phyloP scores from a whole-genome alignment of 1,140 invertebrate species.

The Penaeus chinensis region DNA sequence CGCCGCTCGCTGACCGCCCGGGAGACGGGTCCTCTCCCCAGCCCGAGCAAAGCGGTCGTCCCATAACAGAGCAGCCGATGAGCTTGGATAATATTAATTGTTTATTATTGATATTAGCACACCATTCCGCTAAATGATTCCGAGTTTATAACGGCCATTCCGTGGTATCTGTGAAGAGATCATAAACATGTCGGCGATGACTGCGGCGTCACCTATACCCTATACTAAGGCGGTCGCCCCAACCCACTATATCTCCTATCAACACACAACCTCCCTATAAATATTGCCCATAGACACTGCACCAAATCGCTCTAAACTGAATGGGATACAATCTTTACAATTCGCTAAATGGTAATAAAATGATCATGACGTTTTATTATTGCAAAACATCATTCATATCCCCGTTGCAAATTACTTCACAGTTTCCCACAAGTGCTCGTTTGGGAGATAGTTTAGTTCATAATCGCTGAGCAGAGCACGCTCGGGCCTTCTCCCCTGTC shows the following conservation, averaged over 20 bases:
- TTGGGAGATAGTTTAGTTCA: not conserved
- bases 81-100: slow-evolving; percentile 30
- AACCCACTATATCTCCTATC: not conserved
- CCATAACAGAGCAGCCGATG: slow-evolving; percentile 11
- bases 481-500: no score
- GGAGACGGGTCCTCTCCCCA: not conserved
- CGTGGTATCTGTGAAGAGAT: no score
- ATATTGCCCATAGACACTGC: slow-evolving; percentile 39
- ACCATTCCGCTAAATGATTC: slow-evolving; percentile 38
- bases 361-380: slow-evolving; percentile 31
- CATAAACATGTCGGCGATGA: not conserved
- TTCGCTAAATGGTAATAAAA: slow-evolving; percentile 53
- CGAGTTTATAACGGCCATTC: not conserved
- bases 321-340: slow-evolving; percentile 46
- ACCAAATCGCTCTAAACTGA: slow-evolving; percentile 23
- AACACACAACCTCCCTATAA: slow-evolving; percentile 27
- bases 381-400: slow-evolving; percentile 18
- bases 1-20: slow-evolving; percentile 28
- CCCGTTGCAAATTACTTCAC: slow-evolving; percentile 29
- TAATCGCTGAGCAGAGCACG: no score
- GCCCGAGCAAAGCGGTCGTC: not conserved
- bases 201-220: not conserved
- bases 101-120: slow-evolving; percentile 47
- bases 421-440: slow-evolving; percentile 33
- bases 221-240: not conserved